Base-by-base conservation (phyloP, 2,888 invertebrate species). In the Drosophila macrothrix region DNA sequence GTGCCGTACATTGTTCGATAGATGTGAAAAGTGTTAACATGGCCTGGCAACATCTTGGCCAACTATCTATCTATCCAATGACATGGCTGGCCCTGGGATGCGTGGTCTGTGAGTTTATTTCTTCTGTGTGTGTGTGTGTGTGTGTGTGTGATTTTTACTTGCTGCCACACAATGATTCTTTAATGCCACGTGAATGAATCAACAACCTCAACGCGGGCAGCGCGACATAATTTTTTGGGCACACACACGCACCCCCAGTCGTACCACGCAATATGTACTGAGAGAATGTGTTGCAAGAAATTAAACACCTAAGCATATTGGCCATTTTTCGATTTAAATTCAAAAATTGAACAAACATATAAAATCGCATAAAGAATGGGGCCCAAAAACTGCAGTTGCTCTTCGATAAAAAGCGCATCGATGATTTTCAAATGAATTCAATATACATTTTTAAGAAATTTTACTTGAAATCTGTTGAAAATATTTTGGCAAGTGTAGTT, bases 21-120 rank as follows among this genome's bases (percentile, higher is more conserved):
- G 56, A 84, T 84, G 83, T 82, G 83, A 83, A 84, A 83, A 84
- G 84, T 84, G 84, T 80, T 84, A 83, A 83, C 84, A 75, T 52
- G 66, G 63, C 66, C 60, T 58, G 64, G 59, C 62, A 63, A 49
- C 63, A 62, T 56, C 56, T 56, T 39, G 69, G 50, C 62, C 43
- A 46, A 54, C 49, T 52, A 46, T 60, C 49, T 55, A 19, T 6
- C 54, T 35, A 54, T 10, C 35, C 37, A 39, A 14, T 28, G 28
- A 39, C 39, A 56, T 39, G 56, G 28, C 56, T 29, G 56, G 39
- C 56, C 56, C 39, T 56, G 56, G 39, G 39, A 56, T 56, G 56
- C 22, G 28, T n/a, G 39, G 39, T 28, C 28, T 56, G 28, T 29
- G 56, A 28, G 28, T 56, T 39, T 56, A 16, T 39, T 14, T 39